Evolutionary conservation across 2,113 vertebrate genomes (phyloP).

Genomic region (Hemicordylus capensis): DNA sequence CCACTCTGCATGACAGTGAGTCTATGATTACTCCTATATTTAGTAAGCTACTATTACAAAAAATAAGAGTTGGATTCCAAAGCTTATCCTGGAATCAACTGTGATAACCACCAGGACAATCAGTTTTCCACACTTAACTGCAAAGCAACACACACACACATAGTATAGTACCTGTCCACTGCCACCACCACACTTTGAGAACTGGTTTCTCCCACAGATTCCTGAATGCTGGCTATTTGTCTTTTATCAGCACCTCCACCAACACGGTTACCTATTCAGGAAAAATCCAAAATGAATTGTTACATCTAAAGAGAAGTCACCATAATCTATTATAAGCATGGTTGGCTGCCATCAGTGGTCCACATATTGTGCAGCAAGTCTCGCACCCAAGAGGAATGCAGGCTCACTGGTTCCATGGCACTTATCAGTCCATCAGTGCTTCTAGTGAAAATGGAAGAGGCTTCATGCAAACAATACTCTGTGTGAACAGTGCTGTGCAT

Average conservation of each 20-base stretch:
- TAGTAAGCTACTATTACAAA: background rate
- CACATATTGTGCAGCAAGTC: too few species aligned
- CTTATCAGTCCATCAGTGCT: too few species aligned
- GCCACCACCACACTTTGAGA: conserved; percentile 98
- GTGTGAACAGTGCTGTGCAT: too few species aligned
- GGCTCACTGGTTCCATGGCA: too few species aligned
- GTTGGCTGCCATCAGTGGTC: background rate
- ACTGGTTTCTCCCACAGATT: conserved; percentile 97
- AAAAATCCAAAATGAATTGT: background rate
- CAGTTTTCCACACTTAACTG: background rate
- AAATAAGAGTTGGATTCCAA: background rate
- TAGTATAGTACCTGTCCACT: conserved; percentile 87
- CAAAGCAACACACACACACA: background rate
- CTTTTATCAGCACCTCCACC: conserved; percentile 88
- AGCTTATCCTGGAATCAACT: background rate
- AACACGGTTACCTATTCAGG: conserved; percentile 87
- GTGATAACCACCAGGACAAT: background rate
- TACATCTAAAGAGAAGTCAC: background rate
- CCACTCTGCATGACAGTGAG: background rate
- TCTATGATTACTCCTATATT: background rate
- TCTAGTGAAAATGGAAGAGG: too few species aligned
- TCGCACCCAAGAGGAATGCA: too few species aligned
- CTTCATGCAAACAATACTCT: too few species aligned
- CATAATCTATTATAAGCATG: background rate
- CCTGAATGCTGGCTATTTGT: conserved; percentile 95